These are phyloP conservation scores for Pantelozetes paolii DNA, from an alignment of 2,888 invertebrate species.

Conservation along the genomic window DNA sequence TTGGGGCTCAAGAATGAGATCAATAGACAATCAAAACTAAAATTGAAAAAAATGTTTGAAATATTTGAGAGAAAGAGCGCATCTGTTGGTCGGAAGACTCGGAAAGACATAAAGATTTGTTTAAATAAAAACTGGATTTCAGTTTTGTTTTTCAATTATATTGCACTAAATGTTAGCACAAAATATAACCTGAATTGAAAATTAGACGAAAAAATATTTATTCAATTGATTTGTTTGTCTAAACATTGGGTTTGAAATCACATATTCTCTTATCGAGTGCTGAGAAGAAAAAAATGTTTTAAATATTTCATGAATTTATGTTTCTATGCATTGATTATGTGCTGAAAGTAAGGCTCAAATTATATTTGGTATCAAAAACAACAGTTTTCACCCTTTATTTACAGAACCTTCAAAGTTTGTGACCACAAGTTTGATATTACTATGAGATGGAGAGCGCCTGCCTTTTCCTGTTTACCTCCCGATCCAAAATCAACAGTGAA, in stretches of 20 bases:
- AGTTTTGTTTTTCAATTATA: neutral
- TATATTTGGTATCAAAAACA: neutral
- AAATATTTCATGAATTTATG: neutral
- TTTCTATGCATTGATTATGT: neutral
- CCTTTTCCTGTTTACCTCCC: constrained; percentile 30
- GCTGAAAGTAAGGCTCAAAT: neutral
- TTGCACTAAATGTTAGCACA: too few relatives aligned
- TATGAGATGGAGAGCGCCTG: constrained; percentile 2
- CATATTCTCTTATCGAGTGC: neutral
- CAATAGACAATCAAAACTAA: neutral
- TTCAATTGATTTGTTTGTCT: neutral
- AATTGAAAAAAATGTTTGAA: neutral
- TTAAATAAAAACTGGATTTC: neutral
- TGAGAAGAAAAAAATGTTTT: neutral
- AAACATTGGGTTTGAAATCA: neutral
- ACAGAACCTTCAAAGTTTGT: constrained; percentile 1
- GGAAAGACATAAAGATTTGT: neutral
- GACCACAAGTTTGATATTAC: constrained; percentile 27
- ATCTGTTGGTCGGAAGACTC: neutral
- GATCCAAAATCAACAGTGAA: constrained; percentile 3
- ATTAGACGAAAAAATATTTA: neutral
- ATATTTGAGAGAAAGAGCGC: neutral
- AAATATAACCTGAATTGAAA: neutral
- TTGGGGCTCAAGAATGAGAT: neutral
- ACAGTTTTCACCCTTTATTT: constrained; percentile 31